Conservation (phyloP, 2,888 invertebrate species). For the Fragum whitleyi region DNA sequence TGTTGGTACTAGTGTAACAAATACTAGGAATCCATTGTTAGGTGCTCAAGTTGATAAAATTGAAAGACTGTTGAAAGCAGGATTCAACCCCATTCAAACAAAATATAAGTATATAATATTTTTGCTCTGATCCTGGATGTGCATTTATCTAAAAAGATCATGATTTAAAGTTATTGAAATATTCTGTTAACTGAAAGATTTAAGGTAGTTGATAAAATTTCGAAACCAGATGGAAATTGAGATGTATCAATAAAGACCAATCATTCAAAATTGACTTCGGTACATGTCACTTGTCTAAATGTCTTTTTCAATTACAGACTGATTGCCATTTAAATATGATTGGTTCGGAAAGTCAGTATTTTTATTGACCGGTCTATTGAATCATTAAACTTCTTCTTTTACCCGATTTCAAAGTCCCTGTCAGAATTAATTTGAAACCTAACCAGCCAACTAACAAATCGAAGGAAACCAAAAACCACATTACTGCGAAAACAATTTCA, state of each 20-base stretch:
- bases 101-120: too few species aligned
- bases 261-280: slow-evolving; percentile 46
- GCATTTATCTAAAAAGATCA: too few species aligned
- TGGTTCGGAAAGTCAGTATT: slow-evolving; percentile 37
- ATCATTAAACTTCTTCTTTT: slow-evolving; percentile 52
- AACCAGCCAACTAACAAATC: slow-evolving; percentile 57
- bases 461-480: slow-evolving; percentile 55
- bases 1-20: too few species aligned
- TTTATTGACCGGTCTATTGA: slow-evolving; percentile 34
- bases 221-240: slow-evolving; percentile 51
- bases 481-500: slow-evolving; percentile 60
- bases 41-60: too few species aligned
- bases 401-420: slow-evolving; percentile 61
- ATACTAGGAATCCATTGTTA: too few species aligned
- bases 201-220: too few species aligned
- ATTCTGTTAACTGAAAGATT: too few species aligned
- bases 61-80: too few species aligned
- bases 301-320: slow-evolving; percentile 39
- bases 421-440: slow-evolving; percentile 59
- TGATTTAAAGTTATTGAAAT: too few species aligned
- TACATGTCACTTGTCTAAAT: slow-evolving; percentile 48
- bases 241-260: slow-evolving; percentile 42
- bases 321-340: slow-evolving; percentile 58
- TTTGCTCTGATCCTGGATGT: too few species aligned
- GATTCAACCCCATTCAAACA: too few species aligned